Percentiles rank a stretch among this genome's conserved stretches.
Conservation (phyloP, 2,888 invertebrate genomes). For the Melieria omissa region DNA sequence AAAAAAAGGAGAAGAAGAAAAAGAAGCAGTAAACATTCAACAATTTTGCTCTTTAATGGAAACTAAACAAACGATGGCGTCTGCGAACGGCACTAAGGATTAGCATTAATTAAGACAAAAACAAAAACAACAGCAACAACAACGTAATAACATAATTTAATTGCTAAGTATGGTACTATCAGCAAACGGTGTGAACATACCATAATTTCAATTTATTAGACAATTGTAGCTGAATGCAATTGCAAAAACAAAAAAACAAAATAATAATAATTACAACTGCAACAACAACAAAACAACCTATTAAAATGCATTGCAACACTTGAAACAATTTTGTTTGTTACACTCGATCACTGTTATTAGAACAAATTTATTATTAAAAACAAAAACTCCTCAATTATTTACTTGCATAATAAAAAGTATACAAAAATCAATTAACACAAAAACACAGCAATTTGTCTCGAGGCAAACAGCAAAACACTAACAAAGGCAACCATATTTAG, state of each 20-base stretch:
- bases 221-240: no score
- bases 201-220: constrained; percentile 31
- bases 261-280: constrained; percentile 29
- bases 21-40: neutral
- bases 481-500: neutral
- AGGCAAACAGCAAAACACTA: constrained; percentile 2
- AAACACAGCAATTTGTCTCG: neutral
- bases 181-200: neutral
- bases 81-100: neutral
- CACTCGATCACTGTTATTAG: constrained; percentile 58
- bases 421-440: neutral
- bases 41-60: no score
- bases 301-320: constrained; percentile 3
- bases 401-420: neutral
- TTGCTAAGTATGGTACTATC: no score
- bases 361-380: constrained; percentile 49
- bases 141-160: no score
- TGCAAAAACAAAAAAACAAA: constrained; percentile 31
- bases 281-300: neutral
- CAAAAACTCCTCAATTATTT: constrained; percentile 2
- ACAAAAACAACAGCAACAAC: constrained; percentile 11
- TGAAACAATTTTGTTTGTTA: constrained; percentile 49
- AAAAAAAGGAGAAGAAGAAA: constrained; percentile 22
- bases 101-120: constrained; percentile 17
- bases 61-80: no score